phyloP scores from a whole-genome alignment of 2,888 invertebrate genomes.

The Leucania comma region DNA sequence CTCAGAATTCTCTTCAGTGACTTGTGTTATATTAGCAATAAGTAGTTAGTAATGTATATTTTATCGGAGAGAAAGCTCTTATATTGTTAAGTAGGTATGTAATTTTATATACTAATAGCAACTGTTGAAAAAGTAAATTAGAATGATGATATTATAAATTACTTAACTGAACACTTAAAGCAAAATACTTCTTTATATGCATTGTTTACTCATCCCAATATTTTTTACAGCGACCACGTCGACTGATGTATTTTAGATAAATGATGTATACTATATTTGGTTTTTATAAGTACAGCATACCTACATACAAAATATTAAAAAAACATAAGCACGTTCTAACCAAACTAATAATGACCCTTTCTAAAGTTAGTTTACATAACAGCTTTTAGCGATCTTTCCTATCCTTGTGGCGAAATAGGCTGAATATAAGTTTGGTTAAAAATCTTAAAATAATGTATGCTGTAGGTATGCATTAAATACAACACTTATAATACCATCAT shows the following conservation, averaged over 20 bases:
- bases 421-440: constrained; percentile 60
- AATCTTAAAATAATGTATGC: constrained; percentile 72
- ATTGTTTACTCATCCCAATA: constrained; percentile 50
- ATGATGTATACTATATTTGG: constrained; percentile 33
- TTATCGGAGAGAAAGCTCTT: constrained; percentile 74
- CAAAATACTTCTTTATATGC: constrained; percentile 58
- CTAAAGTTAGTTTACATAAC: neutral
- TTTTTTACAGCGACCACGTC: constrained; percentile 56
- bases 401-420: neutral
- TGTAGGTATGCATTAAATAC: constrained; percentile 10
- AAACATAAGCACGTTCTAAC: neutral
- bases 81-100: constrained; percentile 64
- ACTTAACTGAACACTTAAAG: constrained; percentile 59
- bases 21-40: constrained; percentile 79
- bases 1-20: constrained; percentile 73
- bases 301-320: constrained; percentile 5
- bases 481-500: constrained; percentile 69
- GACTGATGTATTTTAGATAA: constrained; percentile 47
- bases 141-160: constrained; percentile 65
- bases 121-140: constrained; percentile 65
- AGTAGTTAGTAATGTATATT: constrained; percentile 73
- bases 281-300: constrained; percentile 27
- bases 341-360: neutral
- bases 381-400: neutral
- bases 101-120: constrained; percentile 64